Evolutionary conservation across 1,140 invertebrate species (phyloP), one percentile per base, ranked within the genome.

Genomic region (Linepithema humile): DNA sequence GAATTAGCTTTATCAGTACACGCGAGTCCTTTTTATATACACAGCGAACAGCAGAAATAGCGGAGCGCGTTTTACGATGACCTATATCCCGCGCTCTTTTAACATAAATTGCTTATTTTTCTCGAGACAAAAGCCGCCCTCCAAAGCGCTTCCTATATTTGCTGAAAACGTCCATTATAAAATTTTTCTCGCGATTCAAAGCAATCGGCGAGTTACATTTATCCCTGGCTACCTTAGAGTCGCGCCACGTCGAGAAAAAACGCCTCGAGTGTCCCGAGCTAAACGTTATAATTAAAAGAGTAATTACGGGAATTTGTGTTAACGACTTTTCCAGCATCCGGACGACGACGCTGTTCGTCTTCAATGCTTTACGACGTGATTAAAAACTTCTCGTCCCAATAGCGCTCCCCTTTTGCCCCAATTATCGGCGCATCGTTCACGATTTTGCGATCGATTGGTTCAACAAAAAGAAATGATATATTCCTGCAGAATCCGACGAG

Each of bases 261-360:
- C 38, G 48, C 17, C 3, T 40, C 64, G 35, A 55, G 75, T 69
- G 64, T 29, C 26, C 65, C 15, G 29, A 10, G 65, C 48, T 69
- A 80, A 80, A 80, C 26, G 64, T 6, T 80, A 80, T 70, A 80
- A 80, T 80, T 80, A 80, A 80, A 69, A 70, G 75, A 80, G 75
- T 70, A 80, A 80, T 80, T 80, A 80, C 64, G 23, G n/a, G 35
- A 80, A 80, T 80, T 80, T 80, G 75, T 80, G 64, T 80, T 70
- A 80, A 80, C 64, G 75, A 80, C 75, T 80, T 77, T 70, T 69
- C 75, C 48, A 70, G 38, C 48, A 55, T 69, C 75, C 48, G 75
- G 23, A 67, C 35, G 62, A 69, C 69, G 53, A 38, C 55, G 53
- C 67, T 57, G 48, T 73, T 70, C 78, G 67, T 48, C 23, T 57